Evolutionary conservation across 1,140 invertebrate species (phyloP).

Genomic region (Pogonomyrmex californicus): DNA sequence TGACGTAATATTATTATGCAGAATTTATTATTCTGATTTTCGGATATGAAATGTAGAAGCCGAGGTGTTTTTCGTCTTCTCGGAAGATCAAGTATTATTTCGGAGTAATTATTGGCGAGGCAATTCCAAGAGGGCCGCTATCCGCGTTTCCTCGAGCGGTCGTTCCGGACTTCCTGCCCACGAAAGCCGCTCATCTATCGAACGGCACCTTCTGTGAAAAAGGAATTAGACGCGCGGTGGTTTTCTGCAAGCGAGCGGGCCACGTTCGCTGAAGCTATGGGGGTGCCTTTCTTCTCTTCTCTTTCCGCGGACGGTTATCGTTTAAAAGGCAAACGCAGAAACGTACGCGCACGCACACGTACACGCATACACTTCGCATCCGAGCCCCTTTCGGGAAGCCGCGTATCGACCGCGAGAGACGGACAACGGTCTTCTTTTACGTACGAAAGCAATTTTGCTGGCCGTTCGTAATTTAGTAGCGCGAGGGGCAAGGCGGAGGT

Average conservation of each 20-base stretch:
- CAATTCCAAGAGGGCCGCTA: constrained; percentile 16
- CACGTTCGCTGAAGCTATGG: constrained; percentile 42
- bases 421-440: constrained; percentile 78
- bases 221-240: constrained; percentile 39
- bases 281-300: constrained; percentile 9
- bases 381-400: constrained; percentile 52
- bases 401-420: constrained; percentile 65
- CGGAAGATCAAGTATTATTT: constrained; percentile 19
- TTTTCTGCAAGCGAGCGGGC: constrained; percentile 27
- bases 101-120: constrained; percentile 27
- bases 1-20: background rate
- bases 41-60: background rate
- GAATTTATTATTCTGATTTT: background rate
- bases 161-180: constrained; percentile 33
- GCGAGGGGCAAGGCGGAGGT: constrained; percentile 57
- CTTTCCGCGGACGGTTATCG: constrained; percentile 12
- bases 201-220: constrained; percentile 57
- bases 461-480: constrained; percentile 79
- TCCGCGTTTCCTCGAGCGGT: constrained; percentile 3
- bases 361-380: constrained; percentile 58
- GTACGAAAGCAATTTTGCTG: constrained; percentile 79
- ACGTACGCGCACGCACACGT: constrained; percentile 33
- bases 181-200: constrained; percentile 52
- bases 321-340: constrained; percentile 18
- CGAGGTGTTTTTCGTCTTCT: background rate